A percentile compares a stretch with the other conserved stretches of the same genome.
These are phyloP conservation scores for Aphrophora alni DNA, from an alignment of 2,888 invertebrate genomes.

Conservation along the genomic window DNA sequence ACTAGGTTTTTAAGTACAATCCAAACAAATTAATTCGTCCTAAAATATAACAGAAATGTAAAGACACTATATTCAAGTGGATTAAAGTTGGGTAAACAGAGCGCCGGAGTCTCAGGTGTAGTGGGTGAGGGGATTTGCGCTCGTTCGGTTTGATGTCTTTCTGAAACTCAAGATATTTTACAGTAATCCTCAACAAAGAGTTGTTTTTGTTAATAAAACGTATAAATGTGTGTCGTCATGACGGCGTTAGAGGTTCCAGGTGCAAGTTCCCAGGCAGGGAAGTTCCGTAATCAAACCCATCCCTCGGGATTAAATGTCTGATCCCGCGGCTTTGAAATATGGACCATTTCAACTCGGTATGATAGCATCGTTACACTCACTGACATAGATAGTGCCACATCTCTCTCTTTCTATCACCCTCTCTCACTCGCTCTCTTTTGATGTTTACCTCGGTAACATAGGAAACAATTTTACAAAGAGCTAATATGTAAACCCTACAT, in stretches of 20 bases:
- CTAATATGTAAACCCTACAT: no score
- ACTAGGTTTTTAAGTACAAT: no score
- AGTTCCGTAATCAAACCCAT: background rate
- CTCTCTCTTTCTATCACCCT: background rate
- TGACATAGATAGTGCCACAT: background rate
- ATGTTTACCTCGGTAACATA: no score
- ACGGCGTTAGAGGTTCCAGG: background rate
- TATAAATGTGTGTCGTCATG: background rate
- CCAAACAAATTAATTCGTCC: no score
- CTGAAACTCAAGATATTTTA: background rate
- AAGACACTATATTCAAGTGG: background rate
- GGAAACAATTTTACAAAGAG: no score
- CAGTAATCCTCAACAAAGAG: background rate
- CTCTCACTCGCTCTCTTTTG: background rate
- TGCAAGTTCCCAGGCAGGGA: background rate
- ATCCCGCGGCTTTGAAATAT: background rate
- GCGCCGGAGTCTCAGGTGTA: background rate
- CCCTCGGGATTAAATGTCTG: background rate
- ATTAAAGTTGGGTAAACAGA: no score
- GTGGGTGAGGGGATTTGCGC: background rate
- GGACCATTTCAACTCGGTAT: background rate
- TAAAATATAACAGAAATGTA: no score
- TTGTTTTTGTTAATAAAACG: constrained; percentile 2
- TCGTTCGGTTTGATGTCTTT: background rate
- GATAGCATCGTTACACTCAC: background rate